phyloP scores from a whole-genome alignment of 2,797 vertebrate genomes.

The Tolypeutes matacus region DNA sequence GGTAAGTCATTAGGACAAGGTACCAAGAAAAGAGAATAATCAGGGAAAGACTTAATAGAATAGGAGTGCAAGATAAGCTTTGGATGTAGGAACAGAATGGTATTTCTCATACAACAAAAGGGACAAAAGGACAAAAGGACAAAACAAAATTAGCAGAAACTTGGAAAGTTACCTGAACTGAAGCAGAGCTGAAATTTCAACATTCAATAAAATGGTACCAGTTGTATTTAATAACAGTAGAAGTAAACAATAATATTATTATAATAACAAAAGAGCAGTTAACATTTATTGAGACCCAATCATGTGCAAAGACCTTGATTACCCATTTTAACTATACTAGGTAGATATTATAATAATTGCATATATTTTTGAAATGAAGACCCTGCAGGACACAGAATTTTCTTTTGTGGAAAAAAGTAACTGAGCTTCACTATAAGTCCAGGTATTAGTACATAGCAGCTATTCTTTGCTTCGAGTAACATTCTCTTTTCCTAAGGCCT shows the following conservation, averaged over 20 bases:
- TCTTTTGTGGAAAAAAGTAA: not conserved
- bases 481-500: not conserved
- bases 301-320: not conserved
- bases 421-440: not conserved
- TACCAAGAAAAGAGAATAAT: not conserved
- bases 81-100: not conserved
- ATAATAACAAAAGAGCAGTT: not conserved
- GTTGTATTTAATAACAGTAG: not conserved
- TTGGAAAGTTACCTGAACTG: not conserved
- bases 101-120: not conserved
- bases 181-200: not conserved
- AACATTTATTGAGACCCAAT: not conserved
- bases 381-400: not conserved
- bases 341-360: not conserved
- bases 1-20: not conserved
- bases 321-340: not conserved
- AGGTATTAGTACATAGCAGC: not conserved
- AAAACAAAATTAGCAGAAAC: not conserved
- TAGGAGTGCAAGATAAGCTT: not conserved
- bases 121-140: rapidly evolving
- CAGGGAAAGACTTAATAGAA: not conserved
- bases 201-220: not conserved
- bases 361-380: not conserved
- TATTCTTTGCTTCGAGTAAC: not conserved
- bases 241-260: not conserved